Base-by-base conservation (phyloP, 2,113 vertebrate genomes). In the Hymenochirus boettgeri region DNA sequence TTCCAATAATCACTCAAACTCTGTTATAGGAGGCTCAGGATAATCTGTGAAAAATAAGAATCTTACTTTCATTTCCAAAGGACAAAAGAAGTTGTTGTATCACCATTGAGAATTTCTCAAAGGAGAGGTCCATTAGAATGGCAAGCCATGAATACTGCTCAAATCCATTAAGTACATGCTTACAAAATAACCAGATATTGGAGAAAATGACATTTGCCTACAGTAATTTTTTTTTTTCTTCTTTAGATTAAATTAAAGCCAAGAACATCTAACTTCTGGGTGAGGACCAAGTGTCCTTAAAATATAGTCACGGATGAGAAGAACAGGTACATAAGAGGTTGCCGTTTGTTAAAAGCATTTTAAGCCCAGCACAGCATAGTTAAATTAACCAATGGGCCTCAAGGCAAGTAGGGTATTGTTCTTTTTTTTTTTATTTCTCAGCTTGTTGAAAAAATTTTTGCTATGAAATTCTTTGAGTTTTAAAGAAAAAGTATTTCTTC, bases 271-370 rank as follows among this genome's bases (percentile, higher is more conserved):
- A 47, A 62, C 27, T n/a, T 52, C 29, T 47, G 12, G 11, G 47
- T 51, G 51, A 50, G 23, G 60, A 52, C 48, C 24, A 23, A 15
- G 33, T 50, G 51, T 17, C 6, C 27, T 37, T n/a, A 12, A 52
- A 62, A 62, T 62, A 48, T 62, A 51, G 45, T 62, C 60, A 62
- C 18, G 6, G 26, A 35, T 52, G 9, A 11, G 33, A 18, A 35
- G 47, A 37, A 62, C 26, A 31, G 21, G 45, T 23, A 27, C 29
- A 13, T 13, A 21, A 12, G 15, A 35, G 33, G 31, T 50, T 46
- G 26, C 58, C 29, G 58, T 26, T 33, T 35, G 59, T 17, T 31
- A 51, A 50, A 21, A 15, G 59, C 58, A 33, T 33, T 39, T 35
- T 18, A 33, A 11, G n/a, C 33, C 15, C 10, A n/a, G 18, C 60